phyloP scores from a whole-genome alignment of 2,888 invertebrate genomes.

The Leucania comma region DNA sequence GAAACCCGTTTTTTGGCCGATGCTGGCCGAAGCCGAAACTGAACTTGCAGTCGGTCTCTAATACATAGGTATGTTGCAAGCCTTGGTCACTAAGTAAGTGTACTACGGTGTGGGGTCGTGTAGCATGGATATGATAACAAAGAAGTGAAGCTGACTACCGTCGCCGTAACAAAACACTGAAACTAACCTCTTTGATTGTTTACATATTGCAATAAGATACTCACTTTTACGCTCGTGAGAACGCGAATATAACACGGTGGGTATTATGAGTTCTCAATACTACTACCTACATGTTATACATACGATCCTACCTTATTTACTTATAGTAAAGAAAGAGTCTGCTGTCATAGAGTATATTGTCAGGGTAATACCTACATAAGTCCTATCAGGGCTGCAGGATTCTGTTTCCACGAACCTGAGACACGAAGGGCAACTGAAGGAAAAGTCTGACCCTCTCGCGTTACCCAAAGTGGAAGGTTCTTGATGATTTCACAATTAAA shows the following conservation, averaged over 20 bases:
- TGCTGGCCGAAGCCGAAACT: too few relatives aligned
- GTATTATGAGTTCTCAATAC: constrained; percentile 51
- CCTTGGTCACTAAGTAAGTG: constrained; percentile 5
- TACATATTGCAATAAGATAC: constrained; percentile 69
- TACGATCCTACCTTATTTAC: constrained; percentile 17
- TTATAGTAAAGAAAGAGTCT: not conserved
- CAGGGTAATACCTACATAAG: not conserved
- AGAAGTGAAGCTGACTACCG: constrained; percentile 64
- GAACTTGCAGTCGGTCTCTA: too few relatives aligned
- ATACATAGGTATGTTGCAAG: not conserved
- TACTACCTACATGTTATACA: constrained; percentile 10
- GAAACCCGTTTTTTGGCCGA: too few relatives aligned
- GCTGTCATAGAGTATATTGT: not conserved
- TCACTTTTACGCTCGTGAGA: constrained; percentile 66
- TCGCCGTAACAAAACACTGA: constrained; percentile 70
- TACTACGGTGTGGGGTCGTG: constrained; percentile 55
- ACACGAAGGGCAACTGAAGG: too few relatives aligned
- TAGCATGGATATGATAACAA: constrained; percentile 70
- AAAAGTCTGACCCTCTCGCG: too few relatives aligned
- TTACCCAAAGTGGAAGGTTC: too few relatives aligned
- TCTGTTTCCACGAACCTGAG: too few relatives aligned
- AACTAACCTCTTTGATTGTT: constrained; percentile 72
- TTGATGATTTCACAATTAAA: too few relatives aligned
- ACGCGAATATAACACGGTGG: constrained; percentile 53
- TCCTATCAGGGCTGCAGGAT: too few relatives aligned